phyloP scores from a whole-genome alignment of 1,140 invertebrate genomes.

The Agraylea sexmaculata region DNA sequence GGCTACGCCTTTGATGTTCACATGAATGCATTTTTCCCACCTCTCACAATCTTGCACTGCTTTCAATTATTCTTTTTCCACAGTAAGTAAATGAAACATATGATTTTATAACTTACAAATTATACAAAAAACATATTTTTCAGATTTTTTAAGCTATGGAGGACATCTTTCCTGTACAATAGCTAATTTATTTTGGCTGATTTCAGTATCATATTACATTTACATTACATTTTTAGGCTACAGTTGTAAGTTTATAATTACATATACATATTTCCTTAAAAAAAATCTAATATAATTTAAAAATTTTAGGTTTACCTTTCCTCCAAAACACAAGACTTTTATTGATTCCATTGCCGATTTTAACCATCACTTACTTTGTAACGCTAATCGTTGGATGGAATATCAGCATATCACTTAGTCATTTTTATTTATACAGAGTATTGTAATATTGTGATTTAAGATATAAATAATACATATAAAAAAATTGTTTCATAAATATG shows the following conservation, averaged over 20 bases:
- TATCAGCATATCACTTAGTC: conserved; percentile 60
- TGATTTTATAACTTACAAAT: conserved; percentile 5
- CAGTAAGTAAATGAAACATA: conserved; percentile 43
- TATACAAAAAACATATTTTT: conserved; percentile 23
- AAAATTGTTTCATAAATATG: background rate
- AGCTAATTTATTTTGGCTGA: conserved; percentile 90
- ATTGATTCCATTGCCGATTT: conserved; percentile 71
- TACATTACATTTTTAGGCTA: conserved; percentile 98
- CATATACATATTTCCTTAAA: no score
- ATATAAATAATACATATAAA: conserved; percentile 1
- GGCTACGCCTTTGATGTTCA: conserved; percentile 98
- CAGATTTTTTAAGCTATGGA: conserved; percentile 64
- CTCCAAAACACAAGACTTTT: conserved; percentile 80
- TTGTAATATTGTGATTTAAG: conserved; percentile 25
- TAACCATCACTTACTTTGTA: conserved; percentile 69
- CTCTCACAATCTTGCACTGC: conserved; percentile 86
- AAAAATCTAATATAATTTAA: conserved; percentile 16
- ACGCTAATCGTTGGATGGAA: conserved; percentile 60
- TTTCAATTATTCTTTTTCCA: conserved; percentile 84
- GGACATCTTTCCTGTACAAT: conserved; percentile 69
- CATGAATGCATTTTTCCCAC: conserved; percentile 95
- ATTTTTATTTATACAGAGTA: conserved; percentile 69
- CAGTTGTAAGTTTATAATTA: conserved; percentile 67
- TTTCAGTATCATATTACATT: conserved; percentile 84
- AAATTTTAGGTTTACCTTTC: conserved; percentile 76